Conservation (phyloP, 2,888 invertebrate species). For the Schizaphis graminum region DNA sequence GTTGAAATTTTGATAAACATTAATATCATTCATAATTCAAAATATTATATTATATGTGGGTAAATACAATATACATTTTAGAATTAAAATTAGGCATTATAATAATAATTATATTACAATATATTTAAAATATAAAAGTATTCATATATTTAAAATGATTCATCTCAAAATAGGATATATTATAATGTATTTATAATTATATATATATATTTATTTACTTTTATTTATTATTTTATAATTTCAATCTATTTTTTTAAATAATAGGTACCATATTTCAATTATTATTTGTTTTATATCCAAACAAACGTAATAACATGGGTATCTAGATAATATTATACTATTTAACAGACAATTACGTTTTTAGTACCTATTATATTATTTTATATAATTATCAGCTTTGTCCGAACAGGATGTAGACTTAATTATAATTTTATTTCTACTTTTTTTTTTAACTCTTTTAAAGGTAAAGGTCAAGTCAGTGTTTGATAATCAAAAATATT, state of each 20-base stretch:
- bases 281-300: background rate
- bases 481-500: slow-evolving; percentile 15
- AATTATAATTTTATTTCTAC: slow-evolving; percentile 25
- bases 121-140: too few relatives aligned
- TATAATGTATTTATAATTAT: background rate
- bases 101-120: background rate
- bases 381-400: slow-evolving; percentile 1
- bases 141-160: background rate
- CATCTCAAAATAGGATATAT: background rate
- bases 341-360: background rate
- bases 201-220: background rate
- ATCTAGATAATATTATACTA: background rate
- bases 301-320: background rate
- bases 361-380: background rate
- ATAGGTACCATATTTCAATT: too few relatives aligned
- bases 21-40: background rate
- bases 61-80: background rate
- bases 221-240: background rate
- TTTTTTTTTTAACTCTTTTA: slow-evolving; percentile 8
- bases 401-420: slow-evolving; percentile 44
- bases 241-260: background rate
- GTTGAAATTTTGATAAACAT: background rate
- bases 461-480: slow-evolving; percentile 21
- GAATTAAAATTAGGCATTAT: background rate
- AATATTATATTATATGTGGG: background rate